These are phyloP conservation scores for Stictocephala bisonia DNA, from an alignment of 2,888 invertebrate genomes.

Conservation along the genomic window DNA sequence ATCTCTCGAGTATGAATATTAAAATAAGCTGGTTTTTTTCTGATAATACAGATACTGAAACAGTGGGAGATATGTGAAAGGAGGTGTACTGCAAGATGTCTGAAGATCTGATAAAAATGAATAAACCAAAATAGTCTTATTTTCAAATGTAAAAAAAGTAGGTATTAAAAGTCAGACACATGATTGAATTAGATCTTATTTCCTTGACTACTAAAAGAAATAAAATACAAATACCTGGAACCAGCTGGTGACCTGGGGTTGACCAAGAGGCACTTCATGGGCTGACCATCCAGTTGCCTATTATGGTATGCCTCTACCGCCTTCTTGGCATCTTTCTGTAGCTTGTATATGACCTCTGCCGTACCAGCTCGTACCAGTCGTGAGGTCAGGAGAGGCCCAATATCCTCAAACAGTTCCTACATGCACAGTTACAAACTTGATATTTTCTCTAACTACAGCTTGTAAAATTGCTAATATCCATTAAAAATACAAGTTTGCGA, in stretches of 20 bases:
- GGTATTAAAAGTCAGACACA: neutral
- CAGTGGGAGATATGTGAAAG: too few relatives aligned
- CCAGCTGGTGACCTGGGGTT: slow-evolving; percentile 77
- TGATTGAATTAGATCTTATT: too few relatives aligned
- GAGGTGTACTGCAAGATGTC: too few relatives aligned
- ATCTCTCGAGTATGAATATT: too few relatives aligned
- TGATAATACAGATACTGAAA: too few relatives aligned
- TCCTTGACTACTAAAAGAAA: too few relatives aligned
- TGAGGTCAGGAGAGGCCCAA: slow-evolving; percentile 87
- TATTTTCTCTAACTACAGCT: slow-evolving; percentile 1
- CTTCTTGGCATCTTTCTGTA: slow-evolving; percentile 85
- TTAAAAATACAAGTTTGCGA: neutral
- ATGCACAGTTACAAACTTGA: slow-evolving; percentile 56
- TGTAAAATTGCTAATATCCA: slow-evolving; percentile 1
- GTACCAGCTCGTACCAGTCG: slow-evolving; percentile 87
- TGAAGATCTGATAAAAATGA: too few relatives aligned
- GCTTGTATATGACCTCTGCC: slow-evolving; percentile 92
- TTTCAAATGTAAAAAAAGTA: neutral
- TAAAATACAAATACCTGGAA: too few relatives aligned
- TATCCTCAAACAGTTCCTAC: slow-evolving; percentile 93
- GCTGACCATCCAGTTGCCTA: slow-evolving; percentile 91
- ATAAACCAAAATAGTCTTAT: neutral
- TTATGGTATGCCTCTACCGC: slow-evolving; percentile 95
- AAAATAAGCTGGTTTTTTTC: too few relatives aligned
- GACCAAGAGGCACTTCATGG: slow-evolving; percentile 90